Conservation (phyloP, 1,140 invertebrate genomes). For the Pissodes strobi region DNA sequence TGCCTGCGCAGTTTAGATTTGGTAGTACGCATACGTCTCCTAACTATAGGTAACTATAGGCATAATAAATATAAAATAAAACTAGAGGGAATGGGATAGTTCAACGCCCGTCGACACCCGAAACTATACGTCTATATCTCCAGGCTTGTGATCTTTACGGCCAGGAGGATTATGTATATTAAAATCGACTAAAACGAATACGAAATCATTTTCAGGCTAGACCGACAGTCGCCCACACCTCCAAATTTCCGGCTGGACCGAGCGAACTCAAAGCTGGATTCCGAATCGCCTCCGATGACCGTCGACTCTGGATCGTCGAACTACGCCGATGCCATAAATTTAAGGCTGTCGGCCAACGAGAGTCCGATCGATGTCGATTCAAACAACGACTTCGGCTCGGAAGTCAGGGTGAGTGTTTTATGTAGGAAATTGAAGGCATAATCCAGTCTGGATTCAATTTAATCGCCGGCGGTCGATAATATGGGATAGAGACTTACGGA, state of each 20-base stretch:
- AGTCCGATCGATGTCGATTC: slow-evolving; percentile 51
- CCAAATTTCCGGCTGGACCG: slow-evolving; percentile 46
- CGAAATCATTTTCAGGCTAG: slow-evolving; percentile 28
- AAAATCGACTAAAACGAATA: no score
- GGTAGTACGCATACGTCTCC: slow-evolving; percentile 46
- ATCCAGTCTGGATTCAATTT: slow-evolving; percentile 16
- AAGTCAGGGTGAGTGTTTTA: slow-evolving; percentile 33
- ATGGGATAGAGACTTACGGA: no score
- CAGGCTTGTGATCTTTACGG: no score
- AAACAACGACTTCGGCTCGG: slow-evolving; percentile 36
- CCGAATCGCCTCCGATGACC: slow-evolving; percentile 47
- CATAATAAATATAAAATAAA: not conserved
- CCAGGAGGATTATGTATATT: no score
- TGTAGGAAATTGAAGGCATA: slow-evolving; percentile 15
- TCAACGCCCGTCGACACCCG: no score
- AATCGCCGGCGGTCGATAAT: no score
- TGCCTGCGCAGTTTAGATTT: slow-evolving; percentile 54
- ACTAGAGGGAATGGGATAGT: no score
- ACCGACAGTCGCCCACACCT: slow-evolving; percentile 40
- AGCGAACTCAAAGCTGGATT: slow-evolving; percentile 28
- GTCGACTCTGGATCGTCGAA: slow-evolving; percentile 50
- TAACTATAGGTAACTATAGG: slow-evolving; percentile 24
- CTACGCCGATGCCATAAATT: slow-evolving; percentile 41
- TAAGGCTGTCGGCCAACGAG: slow-evolving; percentile 42
- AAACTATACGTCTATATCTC: no score